Evolutionary conservation across 2,888 invertebrate species (phyloP), one percentile per base, ranked within the genome.

Genomic region (Ptilodon capucinus): DNA sequence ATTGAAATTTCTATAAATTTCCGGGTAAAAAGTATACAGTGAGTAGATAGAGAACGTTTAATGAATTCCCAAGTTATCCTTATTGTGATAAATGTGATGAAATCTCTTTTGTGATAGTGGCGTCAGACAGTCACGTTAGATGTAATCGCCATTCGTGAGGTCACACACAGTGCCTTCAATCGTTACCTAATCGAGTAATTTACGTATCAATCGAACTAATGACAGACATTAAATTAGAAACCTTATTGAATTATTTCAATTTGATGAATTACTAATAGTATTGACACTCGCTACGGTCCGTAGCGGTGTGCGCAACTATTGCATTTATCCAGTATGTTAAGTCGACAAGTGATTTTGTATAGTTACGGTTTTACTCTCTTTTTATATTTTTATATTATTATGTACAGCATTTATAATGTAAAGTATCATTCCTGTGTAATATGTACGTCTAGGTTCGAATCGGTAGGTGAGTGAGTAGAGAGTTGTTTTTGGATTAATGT

Each of bases 81-180:
- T 76, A 83, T 82, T 88, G 89, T 89, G 89, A 89, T 89, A 88
- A 77, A 83, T 86, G 87, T 89, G 89, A 87, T 87, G 79, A 80
- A 86, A 84, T 84, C 76, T 83, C 79, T 81, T 70, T 84, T 89
- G 89, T 90, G 89, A 90, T 90, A 90, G 89, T 84, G 90, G 82
- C 89, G 76, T 73, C 76, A 71, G 79, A 81, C 82, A 72, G 87
- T 86, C 88, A 84, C 89, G 86, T 84, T 86, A 88, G 88, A 79
- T 82, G 78, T 86, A 83, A 72, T 76, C 79, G 76, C 77, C 81
- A 74, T 67, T 61, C 52, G 61, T 63, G 72, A 75, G 79, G 79
- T 74, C 76, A 71, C 75, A 66, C 58, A 54, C 55, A 55, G 79
- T 75, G 83, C 81, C 81, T 76, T 73, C 43, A 46, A 65, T 78